Evolutionary conservation across 1,140 invertebrate genomes (phyloP).

Genomic region (Drosophila micromelanica): DNA sequence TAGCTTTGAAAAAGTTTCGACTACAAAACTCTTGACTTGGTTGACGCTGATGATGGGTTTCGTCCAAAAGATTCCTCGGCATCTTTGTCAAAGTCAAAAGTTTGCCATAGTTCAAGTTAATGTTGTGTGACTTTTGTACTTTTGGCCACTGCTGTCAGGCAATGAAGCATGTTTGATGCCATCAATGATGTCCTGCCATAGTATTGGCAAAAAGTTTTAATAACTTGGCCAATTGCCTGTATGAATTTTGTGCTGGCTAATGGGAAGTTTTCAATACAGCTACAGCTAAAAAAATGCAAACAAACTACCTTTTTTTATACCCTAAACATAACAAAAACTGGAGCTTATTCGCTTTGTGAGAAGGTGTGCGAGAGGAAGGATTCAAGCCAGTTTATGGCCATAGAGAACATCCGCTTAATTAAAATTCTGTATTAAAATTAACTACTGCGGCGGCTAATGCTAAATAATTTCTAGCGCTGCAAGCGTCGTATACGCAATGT

Average conservation of each 20-base stretch:
- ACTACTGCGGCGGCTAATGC: conserved; percentile 57
- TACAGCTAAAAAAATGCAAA: not conserved
- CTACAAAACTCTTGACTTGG: conserved; percentile 37
- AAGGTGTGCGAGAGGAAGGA: not conserved
- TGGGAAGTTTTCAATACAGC: conserved; percentile 37
- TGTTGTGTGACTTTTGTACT: conserved; percentile 79
- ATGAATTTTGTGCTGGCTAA: conserved; percentile 34
- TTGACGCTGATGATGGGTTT: conserved; percentile 19
- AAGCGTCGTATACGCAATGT: conserved; percentile 61
- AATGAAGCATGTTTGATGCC: conserved; percentile 69
- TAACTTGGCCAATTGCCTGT: conserved; percentile 71
- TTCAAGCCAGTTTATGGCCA: not conserved
- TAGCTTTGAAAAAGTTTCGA: conserved; percentile 75
- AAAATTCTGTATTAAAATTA: conserved; percentile 69
- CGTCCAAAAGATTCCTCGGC: conserved; percentile 47
- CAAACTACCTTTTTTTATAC: not conserved
- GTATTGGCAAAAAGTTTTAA: conserved; percentile 69
- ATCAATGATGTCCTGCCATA: conserved; percentile 55
- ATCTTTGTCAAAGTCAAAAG: conserved; percentile 79
- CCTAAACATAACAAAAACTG: not conserved
- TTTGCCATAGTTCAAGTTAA: conserved; percentile 82
- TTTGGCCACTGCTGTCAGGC: conserved; percentile 52
- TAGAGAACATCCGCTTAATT: conserved; percentile 54
- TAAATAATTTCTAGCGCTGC: conserved; percentile 39
- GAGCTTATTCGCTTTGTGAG: not conserved